These are phyloP conservation scores for Clitarchus hookeri DNA, from an alignment of 2,888 invertebrate species.

Conservation along the genomic window DNA sequence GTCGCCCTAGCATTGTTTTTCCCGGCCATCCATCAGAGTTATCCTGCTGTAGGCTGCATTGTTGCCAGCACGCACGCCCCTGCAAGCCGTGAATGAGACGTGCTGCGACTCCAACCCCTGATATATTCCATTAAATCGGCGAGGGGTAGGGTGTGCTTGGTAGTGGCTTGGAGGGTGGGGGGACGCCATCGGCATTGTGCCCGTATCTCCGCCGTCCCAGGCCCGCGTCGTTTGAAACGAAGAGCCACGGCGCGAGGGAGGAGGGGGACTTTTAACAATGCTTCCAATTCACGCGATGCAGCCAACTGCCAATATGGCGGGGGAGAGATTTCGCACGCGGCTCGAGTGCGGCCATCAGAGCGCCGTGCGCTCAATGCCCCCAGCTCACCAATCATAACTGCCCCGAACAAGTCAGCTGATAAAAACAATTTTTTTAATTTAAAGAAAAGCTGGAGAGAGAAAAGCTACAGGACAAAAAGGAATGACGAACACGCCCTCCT, in stretches of 20 bases:
- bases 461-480: no score
- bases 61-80: neutral
- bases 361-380: neutral
- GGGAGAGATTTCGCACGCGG: conserved; percentile 4
- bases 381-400: neutral
- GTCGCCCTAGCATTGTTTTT: no score
- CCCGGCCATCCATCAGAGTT: neutral
- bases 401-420: neutral
- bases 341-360: neutral
- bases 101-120: neutral
- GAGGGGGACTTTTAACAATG: neutral
- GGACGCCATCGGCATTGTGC: conserved; percentile 2
- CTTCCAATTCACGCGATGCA: neutral
- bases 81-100: neutral
- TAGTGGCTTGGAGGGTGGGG: neutral
- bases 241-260: neutral
- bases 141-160: neutral
- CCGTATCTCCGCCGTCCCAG: neutral
- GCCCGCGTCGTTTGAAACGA: neutral
- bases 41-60: neutral
- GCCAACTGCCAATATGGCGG: conserved; percentile 14
- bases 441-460: no score
- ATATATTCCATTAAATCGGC: conserved; percentile 4
- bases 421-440: neutral
- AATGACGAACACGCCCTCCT: no score